A percentile compares a stretch with the other conserved stretches of the same genome.
phyloP scores from a whole-genome alignment of 2,797 vertebrate species.

The Tapirus indicus region DNA sequence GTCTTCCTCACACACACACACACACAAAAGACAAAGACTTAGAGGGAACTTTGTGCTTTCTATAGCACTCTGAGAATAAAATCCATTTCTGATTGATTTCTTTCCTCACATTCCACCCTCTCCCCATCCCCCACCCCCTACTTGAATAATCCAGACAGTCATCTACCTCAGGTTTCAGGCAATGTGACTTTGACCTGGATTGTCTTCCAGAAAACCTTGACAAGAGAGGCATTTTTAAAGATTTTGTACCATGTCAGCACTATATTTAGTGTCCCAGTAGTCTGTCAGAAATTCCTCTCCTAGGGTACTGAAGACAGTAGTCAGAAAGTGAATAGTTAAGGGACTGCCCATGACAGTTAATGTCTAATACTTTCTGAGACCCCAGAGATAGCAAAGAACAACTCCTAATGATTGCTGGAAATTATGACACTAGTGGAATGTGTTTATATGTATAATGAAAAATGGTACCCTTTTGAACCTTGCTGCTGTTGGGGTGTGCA shows the following conservation, averaged over 20 bases:
- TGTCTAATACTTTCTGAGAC: background rate
- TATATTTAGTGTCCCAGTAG: slow-evolving; percentile 59
- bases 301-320: background rate
- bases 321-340: background rate
- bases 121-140: background rate
- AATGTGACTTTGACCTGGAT: background rate
- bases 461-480: background rate
- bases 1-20: too few relatives aligned
- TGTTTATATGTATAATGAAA: background rate
- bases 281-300: slow-evolving; percentile 33
- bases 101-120: background rate
- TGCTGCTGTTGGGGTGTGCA: background rate
- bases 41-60: background rate
- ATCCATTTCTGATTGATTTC: background rate
- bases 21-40: slow-evolving; percentile 4
- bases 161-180: background rate
- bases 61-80: slow-evolving; percentile 53
- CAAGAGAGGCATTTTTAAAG: slow-evolving; percentile 73
- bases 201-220: slow-evolving; percentile 69
- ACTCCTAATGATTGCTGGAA: background rate
- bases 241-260: slow-evolving; percentile 24
- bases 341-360: background rate
- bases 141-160: background rate
- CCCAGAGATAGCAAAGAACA: background rate
- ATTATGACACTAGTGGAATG: background rate